Percentiles rank a stretch among this genome's conserved stretches.
Evolutionary conservation across 2,888 invertebrate genomes (phyloP).

Genomic region (Brassicogethes aeneus): DNA sequence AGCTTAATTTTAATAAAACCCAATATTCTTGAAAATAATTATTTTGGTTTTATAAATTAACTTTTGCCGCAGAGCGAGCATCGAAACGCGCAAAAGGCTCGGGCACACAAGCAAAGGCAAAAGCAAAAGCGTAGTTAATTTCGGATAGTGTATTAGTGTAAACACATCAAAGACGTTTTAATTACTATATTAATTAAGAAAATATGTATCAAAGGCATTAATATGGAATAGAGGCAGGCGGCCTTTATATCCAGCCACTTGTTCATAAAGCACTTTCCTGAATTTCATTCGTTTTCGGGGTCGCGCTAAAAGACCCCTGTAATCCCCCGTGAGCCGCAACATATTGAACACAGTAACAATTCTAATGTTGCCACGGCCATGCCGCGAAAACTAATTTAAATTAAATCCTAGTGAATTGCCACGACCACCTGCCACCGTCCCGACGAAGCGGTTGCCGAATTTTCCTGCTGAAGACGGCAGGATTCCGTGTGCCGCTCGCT

Average conservation of each 20-base stretch:
- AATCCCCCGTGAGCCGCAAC: slow-evolving; percentile 22
- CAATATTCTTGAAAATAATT: no score
- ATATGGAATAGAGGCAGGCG: no score
- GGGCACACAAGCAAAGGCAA: no score
- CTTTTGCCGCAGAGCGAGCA: no score
- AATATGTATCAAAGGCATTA: slow-evolving; percentile 1
- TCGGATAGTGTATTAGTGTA: background rate
- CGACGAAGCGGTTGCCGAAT: slow-evolving; percentile 13
- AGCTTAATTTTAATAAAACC: no score
- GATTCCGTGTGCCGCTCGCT: slow-evolving; percentile 23
- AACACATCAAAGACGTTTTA: background rate
- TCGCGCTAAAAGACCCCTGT: slow-evolving; percentile 19
- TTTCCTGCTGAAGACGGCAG: no score
- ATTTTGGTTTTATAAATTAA: no score
- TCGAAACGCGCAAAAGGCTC: no score
- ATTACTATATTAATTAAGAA: slow-evolving; percentile 1
- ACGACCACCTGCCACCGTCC: slow-evolving; percentile 20
- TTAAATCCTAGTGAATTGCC: slow-evolving; percentile 69
- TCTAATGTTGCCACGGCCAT: slow-evolving; percentile 33
- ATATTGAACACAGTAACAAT: slow-evolving; percentile 33
- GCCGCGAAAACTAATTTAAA: slow-evolving; percentile 59
- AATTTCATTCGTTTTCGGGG: no score
- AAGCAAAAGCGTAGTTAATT: no score
- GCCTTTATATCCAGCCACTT: no score
- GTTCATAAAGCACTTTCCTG: no score